Evolutionary conservation across 2,113 vertebrate species (phyloP), one percentile per base, ranked within the genome.

Genomic region (Grallaria varia): DNA sequence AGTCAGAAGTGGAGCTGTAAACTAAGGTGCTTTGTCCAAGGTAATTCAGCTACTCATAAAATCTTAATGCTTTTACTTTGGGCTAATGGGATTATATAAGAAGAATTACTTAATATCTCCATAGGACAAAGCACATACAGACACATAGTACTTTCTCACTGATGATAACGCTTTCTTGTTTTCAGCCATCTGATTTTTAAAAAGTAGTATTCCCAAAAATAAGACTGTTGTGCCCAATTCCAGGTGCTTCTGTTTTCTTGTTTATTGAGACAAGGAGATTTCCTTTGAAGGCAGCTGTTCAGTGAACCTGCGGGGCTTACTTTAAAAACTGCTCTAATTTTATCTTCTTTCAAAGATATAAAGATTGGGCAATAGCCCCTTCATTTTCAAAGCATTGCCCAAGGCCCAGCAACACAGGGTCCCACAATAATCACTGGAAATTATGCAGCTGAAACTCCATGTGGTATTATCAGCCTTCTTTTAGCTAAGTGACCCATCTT

Each of bases 231-330:
- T 49, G 10, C 78, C 75, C 64, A 93, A 74, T 33, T 16, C 31
- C 79, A 93, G 87, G 76, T 94, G 72, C 56, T 96, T 68, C 73
- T 96, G 68, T 68, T 94, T 88, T 72, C 52, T 90, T 96, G 55
- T 92, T 94, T 95, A 95, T 68, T 0, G 0, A 92, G 59, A 78
- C 42, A 95, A 75, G n/a, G 60, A 93, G 81, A 95, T 96, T 94
- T 94, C 39, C 79, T 95, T 94, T 96, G 96, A 90, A 96, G 60
- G 64, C 93, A 97, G 92, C 85, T 97, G 88, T 69, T 87, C 69
- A 84, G 64, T 62, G 64, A 95, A 95, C 88, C 95, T 96, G 52
- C 50, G 95, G 88, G 92, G 90, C 83, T 86, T 89, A 75, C 73
- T 90, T 79, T 86, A 77, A 78, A 77, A 93, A 69, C 35, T 80